These are phyloP conservation scores for Achatina immaculata DNA, from an alignment of 1,140 invertebrate genomes.

Conservation along the genomic window DNA sequence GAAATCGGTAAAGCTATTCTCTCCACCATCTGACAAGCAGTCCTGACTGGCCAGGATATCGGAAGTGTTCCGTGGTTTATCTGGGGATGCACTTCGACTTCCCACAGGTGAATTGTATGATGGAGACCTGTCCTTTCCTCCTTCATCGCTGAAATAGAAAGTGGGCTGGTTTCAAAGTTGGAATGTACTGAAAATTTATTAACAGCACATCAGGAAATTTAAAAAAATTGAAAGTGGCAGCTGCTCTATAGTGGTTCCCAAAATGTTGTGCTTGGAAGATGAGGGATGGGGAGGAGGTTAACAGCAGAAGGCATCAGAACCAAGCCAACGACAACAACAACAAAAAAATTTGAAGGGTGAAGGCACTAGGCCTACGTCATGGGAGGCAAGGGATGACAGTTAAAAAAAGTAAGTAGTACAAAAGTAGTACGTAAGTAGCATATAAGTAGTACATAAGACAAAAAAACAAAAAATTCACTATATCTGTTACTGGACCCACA, in stretches of 20 bases:
- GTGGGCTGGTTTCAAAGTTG: not conserved
- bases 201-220: not conserved
- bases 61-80: conserved; percentile 13
- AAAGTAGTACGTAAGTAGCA: too few species aligned
- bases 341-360: too few species aligned
- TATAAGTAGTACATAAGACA: too few species aligned
- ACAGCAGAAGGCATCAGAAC: not conserved
- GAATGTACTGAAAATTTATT: not conserved
- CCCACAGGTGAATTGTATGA: not conserved
- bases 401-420: too few species aligned
- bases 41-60: not conserved
- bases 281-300: not conserved
- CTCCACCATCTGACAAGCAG: conserved; percentile 5
- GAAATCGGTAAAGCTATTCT: not conserved
- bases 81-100: conserved; percentile 25
- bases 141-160: not conserved
- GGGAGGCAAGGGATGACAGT: too few species aligned
- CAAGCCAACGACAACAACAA: not conserved
- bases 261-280: not conserved
- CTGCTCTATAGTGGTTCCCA: too few species aligned
- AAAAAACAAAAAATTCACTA: too few species aligned
- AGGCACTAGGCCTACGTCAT: too few species aligned
- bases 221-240: too few species aligned
- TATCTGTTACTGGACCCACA: too few species aligned
- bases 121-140: conserved; percentile 3